These are phyloP conservation scores for Portevinia maculata DNA, from an alignment of 2,888 invertebrate species.

Conservation along the genomic window DNA sequence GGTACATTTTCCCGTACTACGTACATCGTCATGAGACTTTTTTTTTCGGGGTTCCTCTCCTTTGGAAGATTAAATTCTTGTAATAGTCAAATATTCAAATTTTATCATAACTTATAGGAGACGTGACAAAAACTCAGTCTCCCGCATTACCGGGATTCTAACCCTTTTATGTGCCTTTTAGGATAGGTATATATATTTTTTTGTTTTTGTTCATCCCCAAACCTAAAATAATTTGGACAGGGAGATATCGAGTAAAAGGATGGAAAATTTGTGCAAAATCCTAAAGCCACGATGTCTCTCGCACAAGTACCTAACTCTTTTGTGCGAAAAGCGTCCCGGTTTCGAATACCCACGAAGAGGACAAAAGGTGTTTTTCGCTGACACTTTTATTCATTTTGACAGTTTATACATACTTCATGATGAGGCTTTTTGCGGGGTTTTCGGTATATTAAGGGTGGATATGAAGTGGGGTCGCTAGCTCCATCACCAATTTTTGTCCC, in stretches of 20 bases:
- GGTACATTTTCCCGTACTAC: not conserved
- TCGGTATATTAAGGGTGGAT: slow-evolving; percentile 18
- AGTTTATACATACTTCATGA: slow-evolving; percentile 67
- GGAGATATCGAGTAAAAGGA: not conserved
- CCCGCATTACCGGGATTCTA: slow-evolving; percentile 62
- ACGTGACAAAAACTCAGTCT: slow-evolving; percentile 73
- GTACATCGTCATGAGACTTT: not conserved
- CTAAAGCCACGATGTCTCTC: slow-evolving; percentile 48
- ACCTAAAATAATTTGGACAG: not conserved
- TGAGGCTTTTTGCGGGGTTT: slow-evolving; percentile 44
- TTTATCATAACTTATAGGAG: slow-evolving; percentile 72
- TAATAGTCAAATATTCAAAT: slow-evolving; percentile 71
- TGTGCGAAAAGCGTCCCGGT: slow-evolving; percentile 19
- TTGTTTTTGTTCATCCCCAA: slow-evolving; percentile 9
- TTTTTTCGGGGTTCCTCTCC: slow-evolving; percentile 3
- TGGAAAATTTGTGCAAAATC: slow-evolving; percentile 41
- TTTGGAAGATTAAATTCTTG: slow-evolving; percentile 63
- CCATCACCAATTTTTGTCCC: slow-evolving; percentile 38
- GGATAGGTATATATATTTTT: slow-evolving; percentile 28
- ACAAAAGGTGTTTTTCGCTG: slow-evolving; percentile 66
- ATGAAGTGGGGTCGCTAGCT: slow-evolving; percentile 25
- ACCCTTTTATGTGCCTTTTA: slow-evolving; percentile 61
- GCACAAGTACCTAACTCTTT: slow-evolving; percentile 56
- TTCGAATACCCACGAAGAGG: slow-evolving; percentile 27
- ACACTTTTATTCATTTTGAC: slow-evolving; percentile 73